These are phyloP conservation scores for Hyphantria cunea DNA, from an alignment of 1,140 invertebrate genomes.

Conservation along the genomic window DNA sequence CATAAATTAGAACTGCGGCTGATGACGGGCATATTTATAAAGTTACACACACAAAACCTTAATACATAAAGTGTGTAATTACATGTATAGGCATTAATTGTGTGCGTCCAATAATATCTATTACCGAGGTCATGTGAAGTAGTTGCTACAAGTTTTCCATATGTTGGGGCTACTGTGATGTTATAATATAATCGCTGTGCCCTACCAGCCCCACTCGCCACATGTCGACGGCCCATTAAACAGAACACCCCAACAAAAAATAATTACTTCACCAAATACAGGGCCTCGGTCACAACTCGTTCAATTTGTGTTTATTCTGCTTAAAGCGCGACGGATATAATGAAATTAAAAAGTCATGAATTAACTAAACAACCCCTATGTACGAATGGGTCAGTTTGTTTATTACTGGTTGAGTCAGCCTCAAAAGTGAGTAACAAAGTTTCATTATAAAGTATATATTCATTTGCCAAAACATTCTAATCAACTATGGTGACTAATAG, in stretches of 20 bases:
- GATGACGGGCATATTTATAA: constrained; percentile 9
- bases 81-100: no score
- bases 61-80: no score
- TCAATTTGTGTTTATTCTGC: constrained; percentile 50
- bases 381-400: constrained; percentile 8
- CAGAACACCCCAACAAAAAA: constrained; percentile 62
- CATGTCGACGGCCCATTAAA: constrained; percentile 66
- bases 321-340: constrained; percentile 34
- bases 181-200: constrained; percentile 36
- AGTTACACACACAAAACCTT: no score
- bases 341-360: constrained; percentile 39
- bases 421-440: no score
- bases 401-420: not conserved
- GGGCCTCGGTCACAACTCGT: constrained; percentile 48
- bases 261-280: constrained; percentile 71
- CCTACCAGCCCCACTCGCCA: constrained; percentile 41
- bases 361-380: constrained; percentile 27
- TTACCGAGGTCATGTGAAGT: constrained; percentile 24
- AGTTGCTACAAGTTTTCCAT: constrained; percentile 39
- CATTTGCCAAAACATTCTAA: no score
- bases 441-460: no score
- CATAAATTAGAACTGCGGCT: constrained; percentile 19
- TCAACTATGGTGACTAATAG: no score
- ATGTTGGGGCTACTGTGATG: constrained; percentile 37
- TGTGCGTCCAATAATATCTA: not conserved